Evolutionary conservation across 1,140 invertebrate genomes (phyloP).

Genomic region (Pseudomyrmex concolor): DNA sequence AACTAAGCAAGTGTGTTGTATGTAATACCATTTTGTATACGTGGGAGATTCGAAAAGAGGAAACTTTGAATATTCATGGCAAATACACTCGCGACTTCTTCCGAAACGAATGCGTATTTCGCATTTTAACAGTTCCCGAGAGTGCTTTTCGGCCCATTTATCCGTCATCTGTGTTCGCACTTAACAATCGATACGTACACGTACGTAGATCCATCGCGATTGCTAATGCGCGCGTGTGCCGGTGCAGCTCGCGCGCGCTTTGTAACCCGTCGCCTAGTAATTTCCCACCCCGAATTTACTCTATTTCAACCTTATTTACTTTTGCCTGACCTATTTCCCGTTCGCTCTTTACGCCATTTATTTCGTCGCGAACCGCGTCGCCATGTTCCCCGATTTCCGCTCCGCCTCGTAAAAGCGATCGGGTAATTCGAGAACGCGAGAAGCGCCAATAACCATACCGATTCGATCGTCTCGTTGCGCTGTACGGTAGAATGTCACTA

Average conservation of each 20-base stretch:
- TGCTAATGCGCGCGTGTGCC: conserved; percentile 8
- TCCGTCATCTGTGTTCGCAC: conserved; percentile 36
- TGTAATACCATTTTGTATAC: conserved; percentile 13
- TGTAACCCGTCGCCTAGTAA: conserved; percentile 46
- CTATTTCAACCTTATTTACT: conserved; percentile 54
- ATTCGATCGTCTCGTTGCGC: conserved; percentile 18
- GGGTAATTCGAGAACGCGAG: conserved; percentile 51
- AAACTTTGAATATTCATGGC: conserved; percentile 51
- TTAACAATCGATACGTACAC: conserved; percentile 50
- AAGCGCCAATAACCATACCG: conserved; percentile 33
- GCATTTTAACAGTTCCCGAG: conserved; percentile 45
- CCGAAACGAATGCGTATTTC: conserved; percentile 49
- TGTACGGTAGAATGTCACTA: conserved; percentile 23
- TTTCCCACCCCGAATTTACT: conserved; percentile 50
- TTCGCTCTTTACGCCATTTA: conserved; percentile 39
- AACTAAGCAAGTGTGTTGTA: not conserved
- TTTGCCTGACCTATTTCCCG: conserved; percentile 45
- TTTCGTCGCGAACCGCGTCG: not conserved
- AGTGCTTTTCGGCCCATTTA: conserved; percentile 44
- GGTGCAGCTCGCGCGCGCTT: not conserved
- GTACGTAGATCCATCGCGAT: not conserved
- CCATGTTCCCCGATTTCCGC: not conserved
- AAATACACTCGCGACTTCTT: conserved; percentile 41
- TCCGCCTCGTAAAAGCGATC: conserved; percentile 45
- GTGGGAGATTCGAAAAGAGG: not conserved